Conservation (phyloP, 2,888 invertebrate species). For the Lacanobia wlatinum region DNA sequence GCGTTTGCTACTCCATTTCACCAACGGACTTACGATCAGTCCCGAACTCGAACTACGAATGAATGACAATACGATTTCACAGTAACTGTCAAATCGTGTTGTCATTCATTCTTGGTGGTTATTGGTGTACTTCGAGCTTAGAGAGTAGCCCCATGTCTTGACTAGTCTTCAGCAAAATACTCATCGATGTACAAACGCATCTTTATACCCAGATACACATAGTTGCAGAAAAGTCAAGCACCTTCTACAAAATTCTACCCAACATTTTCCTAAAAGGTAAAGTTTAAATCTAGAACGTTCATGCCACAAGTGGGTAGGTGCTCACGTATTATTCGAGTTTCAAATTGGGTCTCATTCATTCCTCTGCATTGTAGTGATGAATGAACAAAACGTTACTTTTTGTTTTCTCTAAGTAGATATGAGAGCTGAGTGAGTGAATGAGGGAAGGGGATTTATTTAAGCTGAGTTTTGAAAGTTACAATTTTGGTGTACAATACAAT, state of each 20-base stretch:
- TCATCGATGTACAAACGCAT: not conserved
- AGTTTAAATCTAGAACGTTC: slow-evolving; percentile 46
- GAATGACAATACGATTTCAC: too few relatives aligned
- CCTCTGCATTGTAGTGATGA: slow-evolving; percentile 44
- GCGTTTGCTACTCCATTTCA: too few relatives aligned
- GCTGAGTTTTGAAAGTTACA: slow-evolving; percentile 1
- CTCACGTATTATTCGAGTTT: slow-evolving; percentile 60
- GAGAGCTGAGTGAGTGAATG: slow-evolving; percentile 5
- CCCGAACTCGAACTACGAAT: too few relatives aligned
- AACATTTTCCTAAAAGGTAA: slow-evolving; percentile 24
- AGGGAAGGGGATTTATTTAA: not conserved
- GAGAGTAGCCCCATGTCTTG: too few relatives aligned
- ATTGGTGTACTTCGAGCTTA: too few relatives aligned
- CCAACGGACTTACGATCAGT: too few relatives aligned
- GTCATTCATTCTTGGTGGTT: too few relatives aligned
- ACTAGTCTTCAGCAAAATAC: too few relatives aligned
- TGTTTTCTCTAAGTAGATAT: slow-evolving; percentile 30
- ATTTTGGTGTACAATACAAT: not conserved
- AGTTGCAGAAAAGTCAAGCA: not conserved
- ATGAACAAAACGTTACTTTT: slow-evolving; percentile 45
- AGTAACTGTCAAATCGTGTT: too few relatives aligned
- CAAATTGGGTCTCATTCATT: slow-evolving; percentile 51
- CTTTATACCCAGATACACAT: not conserved
- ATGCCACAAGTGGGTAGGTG: slow-evolving; percentile 50
- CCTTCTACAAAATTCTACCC: not conserved